These are phyloP conservation scores for Lymantria dispar DNA, from an alignment of 2,888 invertebrate species.

Conservation along the genomic window DNA sequence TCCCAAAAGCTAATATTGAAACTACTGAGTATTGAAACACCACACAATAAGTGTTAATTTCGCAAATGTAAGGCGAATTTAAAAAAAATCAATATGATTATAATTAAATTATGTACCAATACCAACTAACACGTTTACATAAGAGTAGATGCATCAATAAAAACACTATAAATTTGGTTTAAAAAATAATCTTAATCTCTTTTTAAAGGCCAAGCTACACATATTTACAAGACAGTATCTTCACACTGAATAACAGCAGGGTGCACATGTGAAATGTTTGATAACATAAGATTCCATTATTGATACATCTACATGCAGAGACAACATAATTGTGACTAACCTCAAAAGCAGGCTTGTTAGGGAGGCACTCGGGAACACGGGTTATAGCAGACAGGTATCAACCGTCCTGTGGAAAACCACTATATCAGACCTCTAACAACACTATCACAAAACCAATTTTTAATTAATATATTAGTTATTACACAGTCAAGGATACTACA, in stretches of 20 bases:
- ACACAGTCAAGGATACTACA: slow-evolving; percentile 73
- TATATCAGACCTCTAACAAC: slow-evolving; percentile 50
- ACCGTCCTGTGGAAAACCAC: slow-evolving; percentile 75
- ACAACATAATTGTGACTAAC: slow-evolving; percentile 57
- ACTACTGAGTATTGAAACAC: no score
- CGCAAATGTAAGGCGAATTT: no score
- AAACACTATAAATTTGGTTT: neutral
- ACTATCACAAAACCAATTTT: slow-evolving; percentile 36
- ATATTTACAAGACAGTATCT: neutral
- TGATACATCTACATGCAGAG: slow-evolving; percentile 21
- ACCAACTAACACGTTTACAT: slow-evolving; percentile 13
- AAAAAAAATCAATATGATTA: no score
- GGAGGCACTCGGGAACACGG: slow-evolving; percentile 71
- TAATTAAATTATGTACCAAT: no score
- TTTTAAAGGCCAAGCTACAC: neutral
- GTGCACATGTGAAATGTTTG: neutral
- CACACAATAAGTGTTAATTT: no score
- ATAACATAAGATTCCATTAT: slow-evolving; percentile 16
- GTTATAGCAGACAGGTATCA: slow-evolving; percentile 72
- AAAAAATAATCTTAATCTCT: neutral
- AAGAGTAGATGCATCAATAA: neutral
- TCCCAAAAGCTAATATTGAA: no score
- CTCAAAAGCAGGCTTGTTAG: slow-evolving; percentile 79
- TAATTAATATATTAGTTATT: slow-evolving; percentile 48
- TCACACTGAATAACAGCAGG: neutral